A percentile compares a stretch with the other conserved stretches of the same genome.
Evolutionary conservation across 2,797 vertebrate species (phyloP).

Genomic region (Dallia pectoralis): DNA sequence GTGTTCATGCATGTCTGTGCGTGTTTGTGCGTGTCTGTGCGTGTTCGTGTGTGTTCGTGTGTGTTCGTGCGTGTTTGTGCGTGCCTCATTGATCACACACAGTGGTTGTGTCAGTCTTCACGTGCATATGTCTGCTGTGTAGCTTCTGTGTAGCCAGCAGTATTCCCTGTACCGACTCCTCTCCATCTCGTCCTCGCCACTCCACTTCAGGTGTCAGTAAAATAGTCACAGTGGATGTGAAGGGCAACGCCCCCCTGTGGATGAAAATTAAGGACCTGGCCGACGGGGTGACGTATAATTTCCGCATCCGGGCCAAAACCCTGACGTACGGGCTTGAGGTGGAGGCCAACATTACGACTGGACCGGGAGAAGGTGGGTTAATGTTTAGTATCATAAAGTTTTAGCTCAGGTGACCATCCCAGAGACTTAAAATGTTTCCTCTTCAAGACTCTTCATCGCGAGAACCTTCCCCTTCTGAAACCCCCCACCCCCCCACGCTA

Average conservation of each 20-base stretch:
- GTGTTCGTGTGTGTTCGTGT: conserved; percentile 20
- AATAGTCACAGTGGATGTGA: conserved; percentile 97
- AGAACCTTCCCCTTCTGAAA: too few relatives aligned
- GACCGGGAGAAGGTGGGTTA: conserved; percentile 82
- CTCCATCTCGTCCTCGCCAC: conserved; percentile 55
- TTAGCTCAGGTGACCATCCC: too few relatives aligned
- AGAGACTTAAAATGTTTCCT: too few relatives aligned
- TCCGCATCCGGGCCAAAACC: conserved; percentile 90
- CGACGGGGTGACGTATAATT: conserved; percentile 91
- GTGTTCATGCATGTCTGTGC: neutral
- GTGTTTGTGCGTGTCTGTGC: neutral
- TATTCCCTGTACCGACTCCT: conserved; percentile 78
- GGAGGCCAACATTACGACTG: conserved; percentile 95
- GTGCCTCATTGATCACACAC: too few relatives aligned
- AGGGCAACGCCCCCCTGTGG: conserved; percentile 88
- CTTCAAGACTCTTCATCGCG: too few relatives aligned
- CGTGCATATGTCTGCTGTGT: conserved; percentile 7
- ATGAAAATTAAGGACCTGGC: conserved; percentile 96
- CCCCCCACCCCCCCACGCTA: conserved; percentile 46
- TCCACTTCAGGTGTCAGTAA: conserved; percentile 92
- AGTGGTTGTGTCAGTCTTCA: too few relatives aligned
- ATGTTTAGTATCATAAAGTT: too few relatives aligned
- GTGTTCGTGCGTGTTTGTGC: neutral
- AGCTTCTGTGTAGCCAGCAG: conserved; percentile 63
- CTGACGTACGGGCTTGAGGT: conserved; percentile 91